These are phyloP conservation scores for Leptogaster cylindrica DNA, from an alignment of 2,888 invertebrate genomes.

Conservation along the genomic window DNA sequence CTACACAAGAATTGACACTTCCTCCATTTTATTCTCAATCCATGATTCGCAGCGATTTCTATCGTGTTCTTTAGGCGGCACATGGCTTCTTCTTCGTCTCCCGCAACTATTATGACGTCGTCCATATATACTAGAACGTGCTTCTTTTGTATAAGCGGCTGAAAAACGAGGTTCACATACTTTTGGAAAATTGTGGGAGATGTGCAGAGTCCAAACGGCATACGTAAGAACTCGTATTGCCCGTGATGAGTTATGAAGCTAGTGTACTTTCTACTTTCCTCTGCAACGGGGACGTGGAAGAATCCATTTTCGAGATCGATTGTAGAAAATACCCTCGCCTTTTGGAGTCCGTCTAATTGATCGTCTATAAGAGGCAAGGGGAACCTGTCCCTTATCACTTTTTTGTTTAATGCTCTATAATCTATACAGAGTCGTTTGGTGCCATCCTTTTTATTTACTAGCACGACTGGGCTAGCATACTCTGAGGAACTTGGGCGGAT, in stretches of 20 bases:
- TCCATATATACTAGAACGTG: conserved; percentile 5
- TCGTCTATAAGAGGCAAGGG: conserved; percentile 57
- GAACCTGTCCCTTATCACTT: conserved; percentile 52
- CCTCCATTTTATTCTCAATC: background rate
- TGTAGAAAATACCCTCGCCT: conserved; percentile 51
- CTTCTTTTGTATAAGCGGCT: background rate
- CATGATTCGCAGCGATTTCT: background rate
- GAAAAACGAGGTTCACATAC: conserved; percentile 10
- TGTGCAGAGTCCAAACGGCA: background rate
- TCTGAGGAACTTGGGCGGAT: conserved; percentile 52
- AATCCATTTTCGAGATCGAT: conserved; percentile 54
- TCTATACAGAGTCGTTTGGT: conserved; percentile 53
- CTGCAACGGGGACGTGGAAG: conserved; percentile 53
- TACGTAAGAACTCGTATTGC: background rate
- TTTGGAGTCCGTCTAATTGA: conserved; percentile 52
- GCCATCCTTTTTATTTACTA: conserved; percentile 48
- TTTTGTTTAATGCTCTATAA: conserved; percentile 55
- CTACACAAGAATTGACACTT: background rate
- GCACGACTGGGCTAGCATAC: conserved; percentile 49
- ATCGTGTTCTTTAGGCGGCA: background rate
- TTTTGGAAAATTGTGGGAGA: no score
- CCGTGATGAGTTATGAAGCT: conserved; percentile 37
- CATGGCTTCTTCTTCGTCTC: background rate
- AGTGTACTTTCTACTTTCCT: conserved; percentile 46
- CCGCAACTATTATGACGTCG: background rate